Base-by-base conservation (phyloP, 2,888 invertebrate species). In the Bugula neritina region DNA sequence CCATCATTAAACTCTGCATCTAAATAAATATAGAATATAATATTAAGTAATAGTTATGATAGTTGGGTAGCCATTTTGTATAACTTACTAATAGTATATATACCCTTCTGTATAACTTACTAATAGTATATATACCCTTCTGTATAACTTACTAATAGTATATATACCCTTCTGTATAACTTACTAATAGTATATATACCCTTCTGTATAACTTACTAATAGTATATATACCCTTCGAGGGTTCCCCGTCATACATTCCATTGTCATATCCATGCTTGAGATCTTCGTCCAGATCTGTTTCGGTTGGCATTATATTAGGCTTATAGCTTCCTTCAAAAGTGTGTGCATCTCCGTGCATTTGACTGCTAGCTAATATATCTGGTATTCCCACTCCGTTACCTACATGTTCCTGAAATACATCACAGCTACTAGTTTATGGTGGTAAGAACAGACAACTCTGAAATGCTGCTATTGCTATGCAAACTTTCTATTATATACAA, bases 211-310 rank as follows among this genome's bases (percentile, higher is more conserved):
- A 43, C 43, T 43, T 43, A 43, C 43, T 43, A 43, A 43, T 43
- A 5, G 43, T 43, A 43, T 43, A 43, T 5, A 43, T 43, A 17
- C 17, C 43, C 43, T 17, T 5, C 10, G 43, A 43, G 10, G 29
- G 63, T 29, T 34, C 25, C 5, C 31, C 31, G 27, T 2, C 31
- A 31, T 29, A 63, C 63, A 34, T 31, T 3, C n/a, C 5, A 31
- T 63, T 63, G 27, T 31, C 31, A 34, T 63, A 63, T 2, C 63
- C 63, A 31, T 63, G 27, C 10, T 13, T 21, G 27, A 63, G n/a
- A 31, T 34, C 63, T 31, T 63, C 63, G n/a, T 63, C 63, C 31
- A 63, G 34, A 34, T 63, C 27, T 21, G 63, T 63, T n/a, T 63
- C 63, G 3, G 63, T 34, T 2, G 63, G 63, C 34, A 63, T 13